These are phyloP conservation scores for Acleris literana DNA, from an alignment of 2,888 invertebrate species.

Conservation along the genomic window DNA sequence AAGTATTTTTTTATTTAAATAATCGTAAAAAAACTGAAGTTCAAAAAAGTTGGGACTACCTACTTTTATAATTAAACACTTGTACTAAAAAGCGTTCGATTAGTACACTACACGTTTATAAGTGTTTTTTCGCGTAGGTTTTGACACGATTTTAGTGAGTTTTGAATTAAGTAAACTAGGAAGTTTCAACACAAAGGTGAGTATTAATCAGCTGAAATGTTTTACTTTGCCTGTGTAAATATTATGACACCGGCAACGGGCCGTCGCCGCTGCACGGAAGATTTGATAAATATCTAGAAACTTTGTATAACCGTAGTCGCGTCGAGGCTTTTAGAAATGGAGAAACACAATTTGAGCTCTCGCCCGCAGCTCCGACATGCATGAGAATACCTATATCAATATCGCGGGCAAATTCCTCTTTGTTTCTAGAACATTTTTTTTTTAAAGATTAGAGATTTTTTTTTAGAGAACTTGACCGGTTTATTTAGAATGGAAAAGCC, in stretches of 20 bases:
- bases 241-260: slow-evolving; percentile 22
- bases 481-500: no score
- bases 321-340: slow-evolving; percentile 63
- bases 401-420: slow-evolving; percentile 27
- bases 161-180: slow-evolving; percentile 20
- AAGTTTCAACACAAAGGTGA: slow-evolving; percentile 20
- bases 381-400: slow-evolving; percentile 52
- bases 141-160: slow-evolving; percentile 39
- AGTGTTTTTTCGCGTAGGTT: slow-evolving; percentile 50
- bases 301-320: slow-evolving; percentile 59
- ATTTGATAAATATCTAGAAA: slow-evolving; percentile 74
- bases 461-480: no score
- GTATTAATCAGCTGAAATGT: slow-evolving; percentile 12
- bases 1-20: not conserved
- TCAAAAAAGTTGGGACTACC: not conserved
- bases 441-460: no score
- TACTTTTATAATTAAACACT: not conserved
- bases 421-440: not conserved
- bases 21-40: no score
- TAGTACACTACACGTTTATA: slow-evolving; percentile 30
- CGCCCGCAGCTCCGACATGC: slow-evolving; percentile 52
- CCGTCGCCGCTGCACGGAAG: slow-evolving; percentile 56
- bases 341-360: slow-evolving; percentile 63
- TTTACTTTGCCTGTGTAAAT: slow-evolving; percentile 11
- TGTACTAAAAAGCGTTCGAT: not conserved